A percentile compares a stretch with the other conserved stretches of the same genome.
Evolutionary conservation across 2,797 vertebrate species (phyloP).

Genomic region (Semaprochilodus insignis): DNA sequence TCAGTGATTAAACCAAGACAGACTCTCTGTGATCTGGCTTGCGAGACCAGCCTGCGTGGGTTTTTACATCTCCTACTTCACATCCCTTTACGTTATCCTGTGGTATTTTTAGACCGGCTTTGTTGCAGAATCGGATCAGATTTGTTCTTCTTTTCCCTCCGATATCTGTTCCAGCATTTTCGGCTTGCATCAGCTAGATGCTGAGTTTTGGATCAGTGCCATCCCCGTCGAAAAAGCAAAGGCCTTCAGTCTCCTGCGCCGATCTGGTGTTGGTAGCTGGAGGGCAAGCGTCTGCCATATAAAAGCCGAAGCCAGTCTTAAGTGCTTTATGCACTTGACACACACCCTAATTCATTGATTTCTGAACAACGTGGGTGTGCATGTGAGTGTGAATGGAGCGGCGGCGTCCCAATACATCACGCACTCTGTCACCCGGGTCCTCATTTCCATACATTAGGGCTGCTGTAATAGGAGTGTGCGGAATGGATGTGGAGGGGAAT

Average conservation of each 20-base stretch:
- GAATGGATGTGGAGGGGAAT: slow-evolving; percentile 28
- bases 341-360: slow-evolving; percentile 48
- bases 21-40: no score
- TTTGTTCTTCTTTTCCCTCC: no score
- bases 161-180: no score
- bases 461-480: slow-evolving; percentile 40
- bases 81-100: not conserved
- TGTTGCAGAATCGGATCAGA: no score
- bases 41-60: no score
- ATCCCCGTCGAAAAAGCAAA: not conserved
- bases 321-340: slow-evolving; percentile 39
- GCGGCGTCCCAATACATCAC: slow-evolving; percentile 40
- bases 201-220: not conserved
- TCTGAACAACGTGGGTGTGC: slow-evolving; percentile 29
- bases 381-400: slow-evolving; percentile 7
- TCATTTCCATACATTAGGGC: slow-evolving; percentile 51
- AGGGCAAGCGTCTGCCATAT: slow-evolving; percentile 23
- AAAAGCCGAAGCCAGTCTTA: slow-evolving; percentile 32
- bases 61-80: not conserved
- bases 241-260: slow-evolving; percentile 10
- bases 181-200: not conserved
- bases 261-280: slow-evolving; percentile 24
- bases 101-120: no score
- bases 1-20: no score
- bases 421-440: slow-evolving; percentile 37